A percentile compares a stretch with the other conserved stretches of the same genome.
phyloP scores from a whole-genome alignment of 2,888 invertebrate species.

The Chydorus sphaericus region DNA sequence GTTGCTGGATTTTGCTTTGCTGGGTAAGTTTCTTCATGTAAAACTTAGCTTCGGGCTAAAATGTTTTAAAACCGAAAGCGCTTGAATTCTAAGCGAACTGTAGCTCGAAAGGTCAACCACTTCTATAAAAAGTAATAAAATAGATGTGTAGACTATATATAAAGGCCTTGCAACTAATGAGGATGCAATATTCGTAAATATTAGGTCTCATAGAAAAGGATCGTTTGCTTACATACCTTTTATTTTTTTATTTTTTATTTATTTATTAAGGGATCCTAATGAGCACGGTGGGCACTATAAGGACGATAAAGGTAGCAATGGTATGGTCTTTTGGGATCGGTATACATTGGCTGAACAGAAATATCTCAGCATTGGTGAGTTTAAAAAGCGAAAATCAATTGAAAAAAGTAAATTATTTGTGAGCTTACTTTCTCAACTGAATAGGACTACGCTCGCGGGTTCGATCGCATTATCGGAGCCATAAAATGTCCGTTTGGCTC shows the following conservation, averaged over 20 bases:
- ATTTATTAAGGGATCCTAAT: slow-evolving; percentile 8
- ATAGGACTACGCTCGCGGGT: slow-evolving; percentile 3
- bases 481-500: slow-evolving; percentile 11
- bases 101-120: too few relatives aligned
- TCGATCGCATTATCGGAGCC: slow-evolving; percentile 11
- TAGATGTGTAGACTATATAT: too few relatives aligned
- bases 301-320: not conserved
- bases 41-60: not conserved
- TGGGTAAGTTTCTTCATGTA: slow-evolving; percentile 5
- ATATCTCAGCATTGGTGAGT: slow-evolving; percentile 6
- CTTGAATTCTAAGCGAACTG: too few relatives aligned
- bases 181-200: too few relatives aligned
- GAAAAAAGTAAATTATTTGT: not conserved
- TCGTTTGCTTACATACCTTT: not conserved
- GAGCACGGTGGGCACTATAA: slow-evolving; percentile 8
- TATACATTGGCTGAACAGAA: not conserved
- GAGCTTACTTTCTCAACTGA: not conserved
- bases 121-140: too few relatives aligned
- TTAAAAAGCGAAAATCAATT: not conserved
- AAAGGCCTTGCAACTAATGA: too few relatives aligned
- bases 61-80: not conserved
- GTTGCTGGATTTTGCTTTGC: slow-evolving; percentile 11
- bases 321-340: slow-evolving; percentile 2
- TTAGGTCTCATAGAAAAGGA: not conserved
- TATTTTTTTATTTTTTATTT: not conserved